Evolutionary conservation across 1,140 invertebrate genomes (phyloP), one percentile per base, ranked within the genome.

Genomic region (Neomicropteryx cornuta): DNA sequence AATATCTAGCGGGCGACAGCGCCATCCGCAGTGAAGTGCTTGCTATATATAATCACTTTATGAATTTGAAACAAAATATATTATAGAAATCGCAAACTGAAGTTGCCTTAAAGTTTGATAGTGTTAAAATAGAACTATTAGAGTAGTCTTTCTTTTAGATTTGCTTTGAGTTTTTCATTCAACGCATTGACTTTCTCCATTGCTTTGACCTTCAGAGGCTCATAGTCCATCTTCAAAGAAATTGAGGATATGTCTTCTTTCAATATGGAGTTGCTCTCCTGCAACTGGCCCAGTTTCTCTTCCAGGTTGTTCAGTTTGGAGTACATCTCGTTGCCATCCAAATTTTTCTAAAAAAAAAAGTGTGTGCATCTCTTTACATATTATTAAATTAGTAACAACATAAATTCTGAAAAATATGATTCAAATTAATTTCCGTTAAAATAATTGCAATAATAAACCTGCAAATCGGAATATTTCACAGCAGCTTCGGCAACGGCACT

Each of bases 291-390:
- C 55, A 78, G 68, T 57, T 81, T 75, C 38, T 74, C 71, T 53
- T 82, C 79, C 49, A 81, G 51, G 41, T 68, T 72, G 27, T 66
- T 70, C 13, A 82, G 56, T 58, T 79, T 73, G 19, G 69, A 60
- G 46, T 75, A 75, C 41, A 79, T 79, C 53, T 82, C 79, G 56
- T 82, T 81, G 14, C 78, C 76, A 44, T 76, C 68, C 8, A 83
- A 56, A 47, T 71, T 67, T 42, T 62, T 62, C 71, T 81, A 65
- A 28, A 60, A 51, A 46, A 44, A 29, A 29, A 29, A 49, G 41
- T 30, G 16, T n/a, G 27, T 30, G 18, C 19, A 22, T 20, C 10
- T 23, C 24, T 35, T 14, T 43, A 22, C 18, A 18, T 19, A 28
- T 32, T 30, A 8, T 28, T 18, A 13, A 41, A 17, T 23, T 2